Conservation (phyloP, 2,113 vertebrate genomes). For the Pteruthius melanotis region DNA sequence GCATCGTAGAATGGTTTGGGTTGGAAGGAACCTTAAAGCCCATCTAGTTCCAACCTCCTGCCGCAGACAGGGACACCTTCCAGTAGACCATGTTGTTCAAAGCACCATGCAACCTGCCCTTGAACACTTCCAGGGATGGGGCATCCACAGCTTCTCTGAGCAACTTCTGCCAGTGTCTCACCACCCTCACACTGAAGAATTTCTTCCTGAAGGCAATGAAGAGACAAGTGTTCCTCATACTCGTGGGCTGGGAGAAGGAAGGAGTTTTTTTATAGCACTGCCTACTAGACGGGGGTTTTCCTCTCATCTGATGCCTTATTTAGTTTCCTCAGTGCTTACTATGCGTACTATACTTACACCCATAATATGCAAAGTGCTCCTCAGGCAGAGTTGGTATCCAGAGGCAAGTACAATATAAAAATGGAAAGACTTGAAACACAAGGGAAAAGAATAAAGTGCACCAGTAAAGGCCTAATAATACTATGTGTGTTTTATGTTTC, state of each 20-base stretch:
- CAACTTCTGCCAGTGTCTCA: not conserved
- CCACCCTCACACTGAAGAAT: not conserved
- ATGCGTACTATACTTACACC: not conserved
- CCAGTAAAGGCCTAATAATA: not conserved
- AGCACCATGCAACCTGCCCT: not conserved
- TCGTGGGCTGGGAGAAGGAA: not conserved
- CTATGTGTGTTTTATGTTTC: not conserved
- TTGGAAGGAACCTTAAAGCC: not conserved
- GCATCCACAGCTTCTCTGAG: not conserved
- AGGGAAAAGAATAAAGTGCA: not conserved
- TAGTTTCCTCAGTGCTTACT: slow-evolving; percentile 7
- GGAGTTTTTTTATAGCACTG: slow-evolving; percentile 1
- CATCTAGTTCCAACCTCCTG: not conserved
- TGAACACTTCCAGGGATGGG: too few relatives aligned
- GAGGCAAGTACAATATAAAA: not conserved
- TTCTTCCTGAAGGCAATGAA: not conserved
- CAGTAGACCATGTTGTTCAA: fast-evolving
- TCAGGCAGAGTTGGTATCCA: not conserved
- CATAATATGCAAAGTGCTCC: not conserved
- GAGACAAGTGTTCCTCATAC: not conserved
- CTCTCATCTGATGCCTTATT: slow-evolving; percentile 23
- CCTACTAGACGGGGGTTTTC: not conserved
- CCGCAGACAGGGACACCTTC: not conserved
- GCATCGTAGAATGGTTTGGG: not conserved
- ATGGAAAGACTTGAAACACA: not conserved